Evolutionary conservation across 2,797 vertebrate species (phyloP), one percentile per base, ranked within the genome.

Genomic region (Sebastes taczanowskii): DNA sequence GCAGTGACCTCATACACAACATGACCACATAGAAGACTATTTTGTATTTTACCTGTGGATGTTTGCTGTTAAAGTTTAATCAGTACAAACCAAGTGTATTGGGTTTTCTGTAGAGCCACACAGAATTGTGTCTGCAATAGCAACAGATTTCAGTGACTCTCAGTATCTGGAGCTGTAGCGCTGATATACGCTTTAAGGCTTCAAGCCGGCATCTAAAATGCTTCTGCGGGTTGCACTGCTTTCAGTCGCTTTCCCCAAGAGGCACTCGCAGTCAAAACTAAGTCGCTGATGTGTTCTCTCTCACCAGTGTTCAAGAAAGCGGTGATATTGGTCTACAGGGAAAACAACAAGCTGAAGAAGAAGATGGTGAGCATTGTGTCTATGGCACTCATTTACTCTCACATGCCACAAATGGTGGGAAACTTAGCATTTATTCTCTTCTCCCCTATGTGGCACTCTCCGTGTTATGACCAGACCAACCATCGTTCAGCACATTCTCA

Each of bases 261-360:
- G 87, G 82, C 81, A 30, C 60, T 77, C 27, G 6, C 84, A 87
- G 85, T 86, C 80, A 52, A 81, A 92, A 80, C 84, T 89, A 84
- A 94, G 91, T 78, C 30, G 52, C 77, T 74, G 81, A 83, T 90
- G 85, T 91, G 70, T 88, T 73, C 74, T 88, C 79, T 91, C 83
- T 85, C 84, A 60, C 88, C 86, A 99, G 99, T 99, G 91, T 99
- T 99, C 94, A 99, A 98, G 95, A 97, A 97, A 93, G 99, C 97
- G 1, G 97, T 98, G 92, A 99, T 99, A 90, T 72, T 99, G 88
- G 97, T 99, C 64, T 99, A 97, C 94, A 97, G 97, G 94, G 99
- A 99, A 90, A 97, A 96, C 92, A 97, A 94, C 95, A 99, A 99
- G 92, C 94, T 98, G 78, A 99, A 98, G 91, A 99, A 99, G 94